phyloP scores from a whole-genome alignment of 2,113 vertebrate genomes.

The Pomatostomus ruficeps region DNA sequence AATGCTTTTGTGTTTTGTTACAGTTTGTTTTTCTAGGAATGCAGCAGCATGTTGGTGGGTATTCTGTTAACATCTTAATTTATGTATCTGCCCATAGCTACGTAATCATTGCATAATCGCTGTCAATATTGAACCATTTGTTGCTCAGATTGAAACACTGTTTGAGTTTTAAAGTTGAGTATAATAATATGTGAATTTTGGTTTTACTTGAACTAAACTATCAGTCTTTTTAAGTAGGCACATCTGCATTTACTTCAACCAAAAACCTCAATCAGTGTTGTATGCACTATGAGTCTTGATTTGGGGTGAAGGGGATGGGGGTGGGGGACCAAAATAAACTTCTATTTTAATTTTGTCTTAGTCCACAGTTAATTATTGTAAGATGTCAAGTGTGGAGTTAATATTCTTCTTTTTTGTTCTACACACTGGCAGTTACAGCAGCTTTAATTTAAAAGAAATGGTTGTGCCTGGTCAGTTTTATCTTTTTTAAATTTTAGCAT shows the following conservation, averaged over 20 bases:
- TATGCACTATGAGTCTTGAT: conserved; percentile 65
- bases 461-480: neutral
- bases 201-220: conserved; percentile 74
- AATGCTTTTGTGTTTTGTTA: conserved; percentile 48
- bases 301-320: conserved; percentile 16
- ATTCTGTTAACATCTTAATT: conserved; percentile 42
- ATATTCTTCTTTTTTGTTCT: neutral
- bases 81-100: conserved; percentile 15
- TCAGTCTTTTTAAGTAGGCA: conserved; percentile 49
- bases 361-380: conserved; percentile 8
- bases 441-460: conserved; percentile 40
- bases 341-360: conserved; percentile 37
- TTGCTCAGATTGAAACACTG: conserved; percentile 71
- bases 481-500: neutral
- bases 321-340: conserved; percentile 51
- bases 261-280: conserved; percentile 48
- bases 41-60: conserved; percentile 11
- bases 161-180: conserved; percentile 59
- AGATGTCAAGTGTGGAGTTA: neutral
- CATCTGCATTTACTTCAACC: conserved; percentile 37
- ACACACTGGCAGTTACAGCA: conserved; percentile 57
- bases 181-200: conserved; percentile 73
- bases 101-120: conserved; percentile 20
- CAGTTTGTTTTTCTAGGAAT: conserved; percentile 35
- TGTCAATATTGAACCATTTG: conserved; percentile 48